These are phyloP conservation scores for Anastatus disparis DNA, from an alignment of 1,140 invertebrate species.

Conservation along the genomic window DNA sequence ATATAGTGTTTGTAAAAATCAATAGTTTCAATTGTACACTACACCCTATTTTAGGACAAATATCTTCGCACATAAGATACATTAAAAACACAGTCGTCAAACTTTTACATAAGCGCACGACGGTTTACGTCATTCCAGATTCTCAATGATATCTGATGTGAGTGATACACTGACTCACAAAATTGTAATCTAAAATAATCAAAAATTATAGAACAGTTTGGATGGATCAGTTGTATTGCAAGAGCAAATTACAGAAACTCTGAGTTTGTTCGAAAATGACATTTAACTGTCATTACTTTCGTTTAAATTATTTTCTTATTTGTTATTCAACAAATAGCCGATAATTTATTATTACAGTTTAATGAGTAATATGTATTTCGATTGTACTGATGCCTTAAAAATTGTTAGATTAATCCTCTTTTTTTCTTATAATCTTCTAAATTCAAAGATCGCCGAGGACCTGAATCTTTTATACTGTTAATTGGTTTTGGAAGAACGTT, in stretches of 20 bases:
- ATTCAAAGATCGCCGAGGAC: slow-evolving; percentile 90
- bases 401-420: slow-evolving; percentile 86
- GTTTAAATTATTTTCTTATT: slow-evolving; percentile 23
- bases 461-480: slow-evolving; percentile 79
- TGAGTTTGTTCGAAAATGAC: background rate
- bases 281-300: slow-evolving; percentile 13
- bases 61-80: slow-evolving; percentile 17
- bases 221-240: slow-evolving; percentile 22
- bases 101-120: slow-evolving; percentile 15
- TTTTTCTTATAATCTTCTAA: slow-evolving; percentile 97
- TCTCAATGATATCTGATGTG: slow-evolving; percentile 10
- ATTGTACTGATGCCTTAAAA: slow-evolving; percentile 14
- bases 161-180: slow-evolving; percentile 12
- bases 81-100: slow-evolving; percentile 17
- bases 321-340: slow-evolving; percentile 27
- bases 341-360: slow-evolving; percentile 16
- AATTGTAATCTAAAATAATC: slow-evolving; percentile 19
- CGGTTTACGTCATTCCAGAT: slow-evolving; percentile 5
- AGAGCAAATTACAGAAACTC: slow-evolving; percentile 16
- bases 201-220: slow-evolving; percentile 1
- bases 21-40: background rate
- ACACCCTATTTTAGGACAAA: slow-evolving; percentile 14
- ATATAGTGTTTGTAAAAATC: slow-evolving; percentile 1
- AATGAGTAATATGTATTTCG: slow-evolving; percentile 6
- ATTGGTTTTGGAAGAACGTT: slow-evolving; percentile 80